Evolutionary conservation across 2,888 invertebrate genomes (phyloP), one percentile per base, ranked within the genome.

Genomic region (Coleophora deauratella): DNA sequence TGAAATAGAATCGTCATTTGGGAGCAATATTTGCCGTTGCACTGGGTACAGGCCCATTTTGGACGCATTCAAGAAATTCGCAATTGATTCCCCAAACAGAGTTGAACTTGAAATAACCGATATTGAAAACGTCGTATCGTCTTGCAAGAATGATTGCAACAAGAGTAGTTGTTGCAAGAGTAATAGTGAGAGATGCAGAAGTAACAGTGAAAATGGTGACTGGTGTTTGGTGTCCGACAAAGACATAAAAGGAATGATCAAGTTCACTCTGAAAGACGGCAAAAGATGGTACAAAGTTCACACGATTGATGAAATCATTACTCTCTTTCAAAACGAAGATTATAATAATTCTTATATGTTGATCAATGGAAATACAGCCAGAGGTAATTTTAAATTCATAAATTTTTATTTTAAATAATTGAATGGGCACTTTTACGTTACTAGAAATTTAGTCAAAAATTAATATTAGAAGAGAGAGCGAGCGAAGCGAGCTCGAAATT

Each of bases 31-130:
- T n/a, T 94, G 94, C 50, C 87, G 94, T 33, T 94, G 94, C 59
- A 94, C 94, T 0, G 93, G 93, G 0, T 93, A 92, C 54, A 82
- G 93, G 9, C 89, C 93, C 1, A 94, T 94, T 41, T 64, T 93
- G 36, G 93, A 93, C 54, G 89, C 93, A 1, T 92, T 94, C 69
- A 93, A 93, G 59, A 88, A 89, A 10, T 90, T 92, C 47, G 91
- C 91, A 1, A 74, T 61, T 13, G 91, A 91, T 56, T 86, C 88
- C 6, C 79, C 87, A 0, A 53, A 59, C 6, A 21, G 21, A 21
- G 3, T 3, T 10, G 9, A 31, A 31, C 4, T 31, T 31, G 3
- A 11, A 11, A 11, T 33, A 15, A 11, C 14, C 6, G 12, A 14
- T 34, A 34, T 34, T 14, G 34, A 34, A 34, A 12, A 34, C 6